These are phyloP conservation scores for Hydra vulgaris DNA, from an alignment of 30 jellyfish, hydroid and myxozoan species.

Conservation along the genomic window DNA sequence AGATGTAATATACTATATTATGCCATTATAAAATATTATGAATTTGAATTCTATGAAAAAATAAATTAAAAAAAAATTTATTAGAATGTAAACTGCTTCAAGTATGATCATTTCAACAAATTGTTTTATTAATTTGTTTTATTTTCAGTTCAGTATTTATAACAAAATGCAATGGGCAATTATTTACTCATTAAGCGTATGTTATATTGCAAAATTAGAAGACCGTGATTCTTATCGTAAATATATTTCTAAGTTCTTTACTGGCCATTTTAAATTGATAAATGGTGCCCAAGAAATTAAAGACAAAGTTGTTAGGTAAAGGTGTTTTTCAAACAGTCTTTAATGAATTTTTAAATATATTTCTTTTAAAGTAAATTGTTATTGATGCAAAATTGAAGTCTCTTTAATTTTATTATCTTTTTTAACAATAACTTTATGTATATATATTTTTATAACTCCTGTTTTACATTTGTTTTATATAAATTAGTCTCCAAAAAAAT, in stretches of 20 bases:
- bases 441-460: background rate
- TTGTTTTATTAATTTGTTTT: background rate
- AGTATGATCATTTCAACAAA: too few species aligned
- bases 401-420: too few species aligned
- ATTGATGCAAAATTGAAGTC: background rate
- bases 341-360: background rate
- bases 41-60: too few species aligned
- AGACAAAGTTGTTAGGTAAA: constrained; percentile 42
- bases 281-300: constrained; percentile 33
- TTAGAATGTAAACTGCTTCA: too few species aligned
- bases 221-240: constrained; percentile 21
- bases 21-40: too few species aligned
- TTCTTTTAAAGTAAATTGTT: background rate
- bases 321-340: background rate
- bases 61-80: too few species aligned
- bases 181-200: constrained; percentile 46
- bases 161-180: constrained; percentile 24
- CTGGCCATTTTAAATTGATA: constrained; percentile 24
- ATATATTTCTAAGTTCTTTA: constrained; percentile 20
- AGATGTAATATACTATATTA: too few species aligned
- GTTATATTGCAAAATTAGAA: constrained; percentile 30
- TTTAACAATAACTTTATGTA: background rate
- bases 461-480: background rate
- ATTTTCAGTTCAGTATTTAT: background rate
- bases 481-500: constrained; percentile 45